Conservation (phyloP, 2,113 vertebrate genomes). For the Suricata suricatta region DNA sequence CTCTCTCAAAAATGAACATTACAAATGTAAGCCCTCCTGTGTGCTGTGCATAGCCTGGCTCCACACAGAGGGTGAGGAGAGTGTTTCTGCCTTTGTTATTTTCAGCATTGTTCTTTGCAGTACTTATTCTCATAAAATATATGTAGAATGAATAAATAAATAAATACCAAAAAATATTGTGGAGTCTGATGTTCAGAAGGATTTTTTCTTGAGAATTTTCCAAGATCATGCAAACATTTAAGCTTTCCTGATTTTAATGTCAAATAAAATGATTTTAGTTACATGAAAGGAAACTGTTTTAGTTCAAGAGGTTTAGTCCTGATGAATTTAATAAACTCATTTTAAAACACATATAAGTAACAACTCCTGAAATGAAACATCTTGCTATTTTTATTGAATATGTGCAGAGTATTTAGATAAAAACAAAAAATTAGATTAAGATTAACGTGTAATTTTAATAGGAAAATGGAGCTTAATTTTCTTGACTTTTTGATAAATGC, state of each 20-base stretch:
- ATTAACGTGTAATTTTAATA: neutral
- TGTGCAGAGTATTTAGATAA: neutral
- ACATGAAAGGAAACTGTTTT: neutral
- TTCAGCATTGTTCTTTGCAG: neutral
- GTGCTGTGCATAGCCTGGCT: fast-evolving
- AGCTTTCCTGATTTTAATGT: neutral
- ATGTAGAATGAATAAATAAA: neutral
- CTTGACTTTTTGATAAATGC: neutral
- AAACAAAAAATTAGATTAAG: neutral
- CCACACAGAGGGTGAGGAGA: fast-evolving
- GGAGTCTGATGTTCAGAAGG: neutral
- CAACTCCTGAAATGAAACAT: neutral
- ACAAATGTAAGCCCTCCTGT: neutral
- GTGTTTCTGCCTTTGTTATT: neutral
- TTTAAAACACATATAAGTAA: neutral
- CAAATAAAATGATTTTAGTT: neutral
- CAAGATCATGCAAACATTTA: neutral
- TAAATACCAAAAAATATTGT: neutral
- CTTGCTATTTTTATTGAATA: neutral
- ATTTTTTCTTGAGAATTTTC: neutral
- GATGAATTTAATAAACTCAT: neutral
- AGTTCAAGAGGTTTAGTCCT: neutral
- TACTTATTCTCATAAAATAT: neutral
- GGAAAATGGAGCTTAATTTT: neutral
- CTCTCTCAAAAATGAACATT: too few relatives aligned